Conservation (phyloP, 1,140 invertebrate genomes). For the Cotesia chilonis region DNA sequence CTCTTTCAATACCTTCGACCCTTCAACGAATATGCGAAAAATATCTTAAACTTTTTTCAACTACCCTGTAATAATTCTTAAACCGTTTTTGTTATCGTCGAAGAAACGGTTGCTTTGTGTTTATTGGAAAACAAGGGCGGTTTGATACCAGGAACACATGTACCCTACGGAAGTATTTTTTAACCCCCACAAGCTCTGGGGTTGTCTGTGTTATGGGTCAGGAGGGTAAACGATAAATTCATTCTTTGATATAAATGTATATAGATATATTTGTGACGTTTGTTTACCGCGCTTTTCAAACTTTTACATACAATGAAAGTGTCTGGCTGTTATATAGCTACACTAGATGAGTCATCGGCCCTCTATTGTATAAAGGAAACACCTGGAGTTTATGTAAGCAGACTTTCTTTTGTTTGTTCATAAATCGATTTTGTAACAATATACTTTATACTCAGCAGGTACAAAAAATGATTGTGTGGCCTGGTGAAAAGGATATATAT, state of each 20-base stretch:
- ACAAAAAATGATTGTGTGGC: background rate
- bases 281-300: constrained; percentile 29
- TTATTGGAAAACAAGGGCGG: constrained; percentile 66
- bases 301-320: constrained; percentile 42
- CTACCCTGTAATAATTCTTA: constrained; percentile 6
- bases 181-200: constrained; percentile 50
- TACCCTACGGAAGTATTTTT: constrained; percentile 46
- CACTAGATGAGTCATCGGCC: constrained; percentile 44
- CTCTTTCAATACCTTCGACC: constrained; percentile 7
- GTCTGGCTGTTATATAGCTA: background rate
- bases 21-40: constrained; percentile 5
- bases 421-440: background rate
- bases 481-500: no score
- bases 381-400: constrained; percentile 9
- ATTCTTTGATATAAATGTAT: constrained; percentile 23
- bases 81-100: background rate
- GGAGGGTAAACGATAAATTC: background rate
- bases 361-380: background rate
- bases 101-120: constrained; percentile 52
- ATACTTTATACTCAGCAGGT: background rate
- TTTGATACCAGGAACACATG: constrained; percentile 60
- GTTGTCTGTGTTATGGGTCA: constrained; percentile 37
- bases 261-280: constrained; percentile 28
- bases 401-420: background rate
- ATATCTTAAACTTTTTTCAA: background rate